Evolutionary conservation across 2,113 vertebrate genomes (phyloP).

Genomic region (Serilophus lunatus): DNA sequence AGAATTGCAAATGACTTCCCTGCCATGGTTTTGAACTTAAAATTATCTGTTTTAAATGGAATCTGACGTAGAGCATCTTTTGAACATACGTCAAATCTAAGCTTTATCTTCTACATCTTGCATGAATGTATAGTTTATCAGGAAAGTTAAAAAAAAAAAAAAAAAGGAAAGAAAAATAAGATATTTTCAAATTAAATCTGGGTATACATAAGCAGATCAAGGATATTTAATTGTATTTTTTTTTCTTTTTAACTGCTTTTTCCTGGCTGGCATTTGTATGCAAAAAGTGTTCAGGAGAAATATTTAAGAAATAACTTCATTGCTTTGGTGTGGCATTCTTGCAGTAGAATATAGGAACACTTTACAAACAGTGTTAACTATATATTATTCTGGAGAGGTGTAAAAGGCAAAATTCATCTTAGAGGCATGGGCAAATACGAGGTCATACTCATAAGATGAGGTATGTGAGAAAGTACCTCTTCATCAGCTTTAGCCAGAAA

Average conservation of each 20-base stretch:
- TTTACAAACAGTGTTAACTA: neutral
- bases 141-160: neutral
- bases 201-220: neutral
- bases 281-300: neutral
- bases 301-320: neutral
- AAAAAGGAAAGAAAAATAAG: neutral
- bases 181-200: neutral
- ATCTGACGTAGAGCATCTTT: neutral
- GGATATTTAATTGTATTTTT: neutral
- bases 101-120: neutral
- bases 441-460: accelerated
- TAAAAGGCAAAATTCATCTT: neutral
- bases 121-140: neutral
- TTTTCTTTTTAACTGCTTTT: neutral
- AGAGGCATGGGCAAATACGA: neutral
- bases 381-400: accelerated
- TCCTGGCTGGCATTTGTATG: neutral
- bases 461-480: neutral
- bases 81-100: neutral
- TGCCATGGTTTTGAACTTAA: neutral
- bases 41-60: neutral
- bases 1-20: neutral
- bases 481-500: neutral
- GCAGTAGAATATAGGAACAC: neutral
- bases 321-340: neutral